Conservation (phyloP, 2,888 invertebrate species). For the Hesperia comma region DNA sequence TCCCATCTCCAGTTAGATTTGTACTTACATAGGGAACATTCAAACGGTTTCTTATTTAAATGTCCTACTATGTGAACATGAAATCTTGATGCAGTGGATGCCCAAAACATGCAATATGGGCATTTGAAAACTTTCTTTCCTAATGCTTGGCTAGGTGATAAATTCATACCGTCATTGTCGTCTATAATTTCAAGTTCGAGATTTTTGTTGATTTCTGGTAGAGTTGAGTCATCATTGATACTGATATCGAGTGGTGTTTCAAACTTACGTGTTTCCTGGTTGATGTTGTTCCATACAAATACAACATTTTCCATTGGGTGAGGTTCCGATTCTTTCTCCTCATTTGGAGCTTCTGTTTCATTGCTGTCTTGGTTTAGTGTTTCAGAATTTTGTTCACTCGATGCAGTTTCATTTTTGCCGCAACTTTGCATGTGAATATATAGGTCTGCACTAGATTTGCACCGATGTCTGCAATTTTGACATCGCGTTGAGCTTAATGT, state of each 20-base stretch:
- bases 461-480: constrained; percentile 93
- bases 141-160: constrained; percentile 85
- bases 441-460: constrained; percentile 92
- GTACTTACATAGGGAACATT: constrained; percentile 96
- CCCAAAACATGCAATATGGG: constrained; percentile 96
- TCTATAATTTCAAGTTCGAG: constrained; percentile 70
- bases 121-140: constrained; percentile 94
- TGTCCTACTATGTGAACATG: constrained; percentile 97
- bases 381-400: constrained; percentile 59
- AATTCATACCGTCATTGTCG: constrained; percentile 84
- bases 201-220: constrained; percentile 63
- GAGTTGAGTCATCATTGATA: constrained; percentile 76
- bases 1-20: constrained; percentile 99
- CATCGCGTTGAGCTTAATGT: constrained; percentile 90
- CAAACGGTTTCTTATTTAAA: constrained; percentile 96
- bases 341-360: constrained; percentile 58
- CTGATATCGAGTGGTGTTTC: constrained; percentile 73
- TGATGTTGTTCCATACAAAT: constrained; percentile 91
- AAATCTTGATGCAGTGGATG: constrained; percentile 95
- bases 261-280: constrained; percentile 68
- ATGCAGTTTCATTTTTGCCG: constrained; percentile 71
- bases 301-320: constrained; percentile 93
- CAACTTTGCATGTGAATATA: constrained; percentile 90
- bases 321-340: constrained; percentile 76
- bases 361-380: constrained; percentile 61